Percentiles rank a stretch among this genome's conserved stretches.
phyloP scores from a whole-genome alignment of 2,797 vertebrate genomes.

The Oreonectes daqikongensis region DNA sequence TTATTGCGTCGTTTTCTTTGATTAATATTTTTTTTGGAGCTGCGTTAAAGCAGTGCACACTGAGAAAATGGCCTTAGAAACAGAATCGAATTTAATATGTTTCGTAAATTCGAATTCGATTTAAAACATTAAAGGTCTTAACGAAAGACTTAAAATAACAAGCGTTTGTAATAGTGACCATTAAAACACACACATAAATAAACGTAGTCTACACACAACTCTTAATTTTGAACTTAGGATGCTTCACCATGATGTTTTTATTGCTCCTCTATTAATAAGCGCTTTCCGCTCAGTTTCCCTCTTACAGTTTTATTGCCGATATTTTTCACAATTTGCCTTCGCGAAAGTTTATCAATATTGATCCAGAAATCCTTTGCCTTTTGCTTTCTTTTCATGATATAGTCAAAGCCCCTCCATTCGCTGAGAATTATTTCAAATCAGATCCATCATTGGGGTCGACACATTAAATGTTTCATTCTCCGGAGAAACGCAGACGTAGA shows the following conservation, averaged over 20 bases:
- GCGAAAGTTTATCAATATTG: conserved; percentile 27
- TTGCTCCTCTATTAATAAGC: conserved; percentile 47
- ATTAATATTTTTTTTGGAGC: neutral
- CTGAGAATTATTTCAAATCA: conserved; percentile 42
- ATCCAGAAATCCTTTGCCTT: neutral
- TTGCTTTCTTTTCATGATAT: conserved; percentile 1
- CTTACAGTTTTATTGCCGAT: conserved; percentile 34
- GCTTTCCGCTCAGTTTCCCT: conserved; percentile 22
- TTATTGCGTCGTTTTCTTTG: too few species aligned
- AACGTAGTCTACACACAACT: neutral
- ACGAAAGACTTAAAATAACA: neutral
- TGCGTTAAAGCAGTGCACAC: neutral
- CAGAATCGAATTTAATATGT: neutral
- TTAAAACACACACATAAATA: neutral
- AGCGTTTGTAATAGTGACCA: neutral
- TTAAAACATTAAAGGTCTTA: neutral
- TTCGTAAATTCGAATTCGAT: neutral
- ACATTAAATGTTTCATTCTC: conserved; percentile 68
- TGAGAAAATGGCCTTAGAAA: neutral
- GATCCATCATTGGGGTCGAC: conserved; percentile 54
- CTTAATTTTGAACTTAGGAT: neutral
- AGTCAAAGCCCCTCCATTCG: conserved; percentile 34
- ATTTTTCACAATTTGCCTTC: conserved; percentile 49
- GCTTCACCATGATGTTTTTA: neutral
- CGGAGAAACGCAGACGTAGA: conserved; percentile 50